Evolutionary conservation across 1,140 invertebrate species (phyloP), one percentile per base, ranked within the genome.

Genomic region (Dryas iulia): DNA sequence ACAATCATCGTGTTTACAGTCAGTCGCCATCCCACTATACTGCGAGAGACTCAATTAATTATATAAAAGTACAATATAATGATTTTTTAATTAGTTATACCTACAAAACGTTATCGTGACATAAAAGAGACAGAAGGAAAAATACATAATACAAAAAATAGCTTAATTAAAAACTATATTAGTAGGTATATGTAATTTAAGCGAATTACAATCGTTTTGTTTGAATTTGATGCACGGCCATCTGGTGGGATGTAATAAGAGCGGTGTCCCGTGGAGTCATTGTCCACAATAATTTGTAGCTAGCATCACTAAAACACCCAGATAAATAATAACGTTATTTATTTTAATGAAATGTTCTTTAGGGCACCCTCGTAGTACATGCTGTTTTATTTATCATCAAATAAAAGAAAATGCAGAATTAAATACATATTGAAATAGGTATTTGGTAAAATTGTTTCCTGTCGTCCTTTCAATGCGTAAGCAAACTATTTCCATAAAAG

Each of bases 281-380:
- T 90, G 88, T 90, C 81, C 81, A 58, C 47, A 53, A 71, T 89
- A 87, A 90, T 90, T 90, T 90, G 88, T 90, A 88, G 82, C 82
- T 82, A 75, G 76, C 82, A 83, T 84, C 80, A 81, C 80, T 74
- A 81, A 89, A 84, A 84, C 78, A 83, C 72, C 77, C 77, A 78
- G 28, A 63, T 63, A 88, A 88, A 88, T 87, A 87, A 90, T 88
- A 84, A 87, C 77, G 77, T 90, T 90, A 84, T 89, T 89, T 88
- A 79, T 81, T 84, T 84, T 88, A 81, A 86, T 82, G 79, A 79
- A 84, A 81, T 81, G 74, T 78, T 70, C 71, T 68, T 62, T 64
- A 59, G 53, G 65, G 60, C 62, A 23, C 35, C 67, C 60, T 56
- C 35, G 56, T 14, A 52, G 59, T 66, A 62, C 59, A 30, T 57